A percentile compares a stretch with the other conserved stretches of the same genome.
Evolutionary conservation across 2,113 vertebrate genomes (phyloP).

Genomic region (Vanacampus margaritifer): DNA sequence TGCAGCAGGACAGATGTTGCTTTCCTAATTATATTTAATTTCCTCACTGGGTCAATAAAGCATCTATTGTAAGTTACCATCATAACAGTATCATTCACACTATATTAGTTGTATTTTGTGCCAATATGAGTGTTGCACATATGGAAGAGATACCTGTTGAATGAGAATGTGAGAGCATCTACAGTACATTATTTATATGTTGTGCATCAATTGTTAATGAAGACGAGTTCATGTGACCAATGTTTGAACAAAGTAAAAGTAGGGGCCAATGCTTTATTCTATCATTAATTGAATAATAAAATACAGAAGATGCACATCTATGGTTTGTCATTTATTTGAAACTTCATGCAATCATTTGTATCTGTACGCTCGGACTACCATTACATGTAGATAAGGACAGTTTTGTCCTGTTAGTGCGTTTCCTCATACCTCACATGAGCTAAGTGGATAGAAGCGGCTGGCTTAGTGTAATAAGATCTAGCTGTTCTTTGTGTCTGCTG

Average conservation of each 20-base stretch:
- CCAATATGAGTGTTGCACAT: not conserved
- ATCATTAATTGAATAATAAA: not conserved
- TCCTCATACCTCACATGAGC: slow-evolving; percentile 24
- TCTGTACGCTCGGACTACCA: too few species aligned
- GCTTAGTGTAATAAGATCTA: slow-evolving; percentile 50
- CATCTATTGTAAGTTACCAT: not conserved
- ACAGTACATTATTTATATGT: slow-evolving; percentile 70
- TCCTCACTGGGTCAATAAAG: not conserved
- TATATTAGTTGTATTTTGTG: not conserved
- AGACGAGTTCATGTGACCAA: slow-evolving; percentile 52
- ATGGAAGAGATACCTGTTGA: slow-evolving; percentile 15
- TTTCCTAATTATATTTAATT: not conserved
- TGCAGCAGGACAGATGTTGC: slow-evolving; percentile 22
- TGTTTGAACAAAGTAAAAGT: not conserved
- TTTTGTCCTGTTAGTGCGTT: slow-evolving; percentile 16
- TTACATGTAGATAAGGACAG: not conserved
- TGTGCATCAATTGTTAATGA: slow-evolving; percentile 66
- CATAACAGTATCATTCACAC: too few species aligned
- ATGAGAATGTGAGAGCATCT: slow-evolving; percentile 53
- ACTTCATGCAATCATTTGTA: not conserved
- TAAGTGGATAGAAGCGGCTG: slow-evolving; percentile 32
- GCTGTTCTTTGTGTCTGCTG: slow-evolving; percentile 45
- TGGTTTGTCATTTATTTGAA: not conserved
- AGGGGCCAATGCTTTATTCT: not conserved
- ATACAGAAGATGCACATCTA: not conserved